Evolutionary conservation across 2,113 vertebrate genomes (phyloP).

Genomic region (Maccullochella peelii): DNA sequence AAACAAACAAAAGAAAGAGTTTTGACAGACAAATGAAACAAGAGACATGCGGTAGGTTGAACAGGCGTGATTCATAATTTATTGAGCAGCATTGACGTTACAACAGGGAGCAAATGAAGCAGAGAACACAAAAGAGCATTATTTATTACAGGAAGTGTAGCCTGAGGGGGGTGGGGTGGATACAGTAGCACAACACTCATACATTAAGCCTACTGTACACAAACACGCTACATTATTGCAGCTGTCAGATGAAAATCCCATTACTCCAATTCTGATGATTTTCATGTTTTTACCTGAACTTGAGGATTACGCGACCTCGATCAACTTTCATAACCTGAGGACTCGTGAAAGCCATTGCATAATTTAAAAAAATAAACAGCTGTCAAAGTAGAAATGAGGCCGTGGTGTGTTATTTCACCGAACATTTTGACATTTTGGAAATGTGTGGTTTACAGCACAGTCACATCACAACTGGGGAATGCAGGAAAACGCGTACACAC

Average conservation of each 20-base stretch:
- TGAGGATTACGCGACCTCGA: slow-evolving; percentile 52
- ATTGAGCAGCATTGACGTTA: slow-evolving; percentile 76
- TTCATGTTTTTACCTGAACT: slow-evolving; percentile 41
- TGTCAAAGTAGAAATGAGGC: slow-evolving; percentile 50
- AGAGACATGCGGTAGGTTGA: slow-evolving; percentile 72
- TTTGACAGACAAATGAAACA: slow-evolving; percentile 71
- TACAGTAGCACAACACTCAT: slow-evolving; percentile 56
- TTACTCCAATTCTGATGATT: slow-evolving; percentile 34
- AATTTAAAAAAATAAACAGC: slow-evolving; percentile 44
- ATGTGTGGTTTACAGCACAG: slow-evolving; percentile 30
- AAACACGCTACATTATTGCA: slow-evolving; percentile 44
- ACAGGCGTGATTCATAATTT: slow-evolving; percentile 74
- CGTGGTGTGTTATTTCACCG: slow-evolving; percentile 22
- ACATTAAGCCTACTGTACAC: slow-evolving; percentile 63
- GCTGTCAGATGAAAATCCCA: slow-evolving; percentile 62
- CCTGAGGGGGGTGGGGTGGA: slow-evolving; percentile 53
- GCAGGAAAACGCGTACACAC: slow-evolving; percentile 22
- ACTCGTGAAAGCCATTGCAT: slow-evolving; percentile 13
- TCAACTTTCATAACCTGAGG: slow-evolving; percentile 5
- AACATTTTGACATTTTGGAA: slow-evolving; percentile 65
- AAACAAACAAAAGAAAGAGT: neutral
- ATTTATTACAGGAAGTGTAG: slow-evolving; percentile 76
- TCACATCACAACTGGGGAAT: slow-evolving; percentile 18
- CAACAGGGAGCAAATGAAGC: slow-evolving; percentile 77
- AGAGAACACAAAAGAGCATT: slow-evolving; percentile 79